Evolutionary conservation across 2,888 invertebrate species (phyloP).

Genomic region (Amiota minor): DNA sequence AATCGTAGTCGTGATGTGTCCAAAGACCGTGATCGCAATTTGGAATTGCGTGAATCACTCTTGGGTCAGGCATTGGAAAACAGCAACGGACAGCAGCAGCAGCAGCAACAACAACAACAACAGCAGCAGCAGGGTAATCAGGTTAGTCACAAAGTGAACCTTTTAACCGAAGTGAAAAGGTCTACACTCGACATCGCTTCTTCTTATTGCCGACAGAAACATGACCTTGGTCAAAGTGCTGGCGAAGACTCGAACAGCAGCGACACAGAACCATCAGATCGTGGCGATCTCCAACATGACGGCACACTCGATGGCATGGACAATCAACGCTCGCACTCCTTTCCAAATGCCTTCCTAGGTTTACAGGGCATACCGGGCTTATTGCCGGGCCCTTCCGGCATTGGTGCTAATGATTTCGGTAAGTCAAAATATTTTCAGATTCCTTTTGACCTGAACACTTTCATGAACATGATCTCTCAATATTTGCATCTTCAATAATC

Average conservation of each 20-base stretch:
- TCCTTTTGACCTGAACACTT: not conserved
- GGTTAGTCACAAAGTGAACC: slow-evolving; percentile 44
- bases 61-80: slow-evolving; percentile 84
- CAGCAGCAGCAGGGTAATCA: slow-evolving; percentile 61
- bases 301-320: slow-evolving; percentile 79
- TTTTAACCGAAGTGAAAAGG: not conserved
- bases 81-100: slow-evolving; percentile 75
- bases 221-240: slow-evolving; percentile 80
- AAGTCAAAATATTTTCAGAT: slow-evolving; percentile 74
- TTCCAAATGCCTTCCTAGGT: slow-evolving; percentile 86
- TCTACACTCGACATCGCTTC: not conserved
- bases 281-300: slow-evolving; percentile 78
- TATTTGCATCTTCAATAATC: slow-evolving; percentile 44
- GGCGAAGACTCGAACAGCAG: slow-evolving; percentile 90
- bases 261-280: slow-evolving; percentile 84
- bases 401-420: slow-evolving; percentile 88
- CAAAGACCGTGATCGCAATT: slow-evolving; percentile 76
- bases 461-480: slow-evolving; percentile 5
- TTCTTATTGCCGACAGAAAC: slow-evolving; percentile 66
- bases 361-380: slow-evolving; percentile 86
- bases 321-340: slow-evolving; percentile 81
- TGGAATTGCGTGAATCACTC: slow-evolving; percentile 82
- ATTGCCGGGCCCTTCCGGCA: slow-evolving; percentile 89
- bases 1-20: slow-evolving; percentile 69
- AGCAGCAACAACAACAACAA: not conserved